These are phyloP conservation scores for Cybosia mesomella DNA, from an alignment of 2,888 invertebrate species.

Conservation along the genomic window DNA sequence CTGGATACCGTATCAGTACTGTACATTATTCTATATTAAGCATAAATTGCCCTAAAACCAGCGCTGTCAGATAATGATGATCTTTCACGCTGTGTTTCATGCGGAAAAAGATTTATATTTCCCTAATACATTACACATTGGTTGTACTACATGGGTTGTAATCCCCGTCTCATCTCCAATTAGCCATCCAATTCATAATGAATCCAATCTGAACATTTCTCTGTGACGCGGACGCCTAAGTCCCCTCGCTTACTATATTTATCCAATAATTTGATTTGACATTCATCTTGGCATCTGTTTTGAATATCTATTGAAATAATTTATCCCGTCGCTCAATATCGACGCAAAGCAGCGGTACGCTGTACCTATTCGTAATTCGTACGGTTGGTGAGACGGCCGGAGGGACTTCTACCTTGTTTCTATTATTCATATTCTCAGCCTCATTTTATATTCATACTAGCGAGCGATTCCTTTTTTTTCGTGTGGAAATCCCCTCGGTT, in stretches of 20 bases:
- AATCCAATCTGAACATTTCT: neutral
- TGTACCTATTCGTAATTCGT: too few relatives aligned
- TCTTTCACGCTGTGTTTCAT: too few relatives aligned
- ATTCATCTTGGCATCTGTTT: neutral
- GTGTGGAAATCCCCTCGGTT: too few relatives aligned
- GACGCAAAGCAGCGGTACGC: neutral
- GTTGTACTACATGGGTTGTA: neutral
- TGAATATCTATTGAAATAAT: conserved; percentile 1
- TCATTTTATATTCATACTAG: neutral
- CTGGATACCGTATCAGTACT: neutral
- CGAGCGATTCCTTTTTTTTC: neutral
- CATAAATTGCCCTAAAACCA: too few relatives aligned
- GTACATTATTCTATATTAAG: neutral
- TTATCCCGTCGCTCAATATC: neutral
- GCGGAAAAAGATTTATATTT: too few relatives aligned
- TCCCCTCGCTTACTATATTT: neutral
- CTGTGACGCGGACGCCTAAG: neutral
- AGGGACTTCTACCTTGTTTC: neutral
- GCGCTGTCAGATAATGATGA: too few relatives aligned
- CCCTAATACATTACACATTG: too few relatives aligned
- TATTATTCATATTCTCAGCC: neutral
- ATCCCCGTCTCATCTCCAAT: neutral
- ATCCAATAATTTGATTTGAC: conserved; percentile 2
- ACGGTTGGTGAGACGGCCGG: neutral
- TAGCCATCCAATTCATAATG: neutral